Evolutionary conservation across 2,888 invertebrate species (phyloP), one percentile per base, ranked within the genome.

Genomic region (Cryptus viduatorius): DNA sequence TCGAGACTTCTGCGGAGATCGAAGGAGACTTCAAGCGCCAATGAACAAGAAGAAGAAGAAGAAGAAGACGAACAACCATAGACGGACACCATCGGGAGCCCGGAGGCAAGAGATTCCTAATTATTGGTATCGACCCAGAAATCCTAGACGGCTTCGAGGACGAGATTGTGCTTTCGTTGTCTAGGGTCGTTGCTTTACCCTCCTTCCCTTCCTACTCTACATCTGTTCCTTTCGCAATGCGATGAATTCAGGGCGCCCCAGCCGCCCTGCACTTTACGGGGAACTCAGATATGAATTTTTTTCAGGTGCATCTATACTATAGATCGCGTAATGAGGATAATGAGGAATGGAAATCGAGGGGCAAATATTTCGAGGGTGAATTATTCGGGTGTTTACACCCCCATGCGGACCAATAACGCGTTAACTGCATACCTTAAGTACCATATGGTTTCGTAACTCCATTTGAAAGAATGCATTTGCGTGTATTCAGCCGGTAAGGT

Each of bases 101-200:
- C 64, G 37, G 31, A 24, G 78, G 80, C 72, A 44, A 69, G 65
- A 81, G 64, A 82, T 75, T 82, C 71, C 56, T 84, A 82, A 84
- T 84, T 71, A 84, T 82, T 72, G 82, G 82, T 82, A 82, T 84
- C 82, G 71, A 76, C 31, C 59, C 59, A 75, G 31, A 82, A 75
- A 79, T 81, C 81, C 78, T 81, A 65, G 80, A 84, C 84, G 29
- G 76, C 12, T 46, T 24, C 19, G 65, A 53, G 64, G 65, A 76
- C 76, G 50, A 65, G 65, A 76, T 78, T 61, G 61, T 64, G 71
- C 64, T 71, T 69, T 50, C 59, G 81, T 84, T 84, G 84, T 84
- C 84, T 75, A 84, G 84, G 81, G 78, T 81, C 84, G 81, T 80
- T 83, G 83, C 48, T 83, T 72, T 71, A 19, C 19, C 61, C 37